phyloP scores from a whole-genome alignment of 2,888 invertebrate genomes.

The Drymonia ruficornis region DNA sequence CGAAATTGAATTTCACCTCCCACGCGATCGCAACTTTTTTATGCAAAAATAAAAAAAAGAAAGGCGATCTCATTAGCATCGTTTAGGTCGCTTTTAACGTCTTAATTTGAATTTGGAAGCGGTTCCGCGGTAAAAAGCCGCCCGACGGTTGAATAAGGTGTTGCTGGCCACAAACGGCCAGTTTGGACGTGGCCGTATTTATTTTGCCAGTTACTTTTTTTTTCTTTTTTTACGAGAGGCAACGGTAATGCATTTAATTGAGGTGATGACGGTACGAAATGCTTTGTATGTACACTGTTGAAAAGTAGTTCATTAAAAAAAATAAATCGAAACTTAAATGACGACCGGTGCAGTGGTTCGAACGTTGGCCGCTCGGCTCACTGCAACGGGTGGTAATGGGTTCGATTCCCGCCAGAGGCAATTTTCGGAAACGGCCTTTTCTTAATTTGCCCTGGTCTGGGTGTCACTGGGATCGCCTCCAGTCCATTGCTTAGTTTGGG shows the following conservation, averaged over 20 bases:
- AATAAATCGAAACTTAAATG: no score
- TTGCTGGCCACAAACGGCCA: slow-evolving; percentile 25
- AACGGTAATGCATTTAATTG: neutral
- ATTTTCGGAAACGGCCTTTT: no score
- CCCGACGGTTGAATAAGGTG: slow-evolving; percentile 35
- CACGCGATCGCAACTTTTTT: slow-evolving; percentile 46
- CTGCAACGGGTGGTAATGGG: no score
- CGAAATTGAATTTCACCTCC: slow-evolving; percentile 52
- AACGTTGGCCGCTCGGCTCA: no score
- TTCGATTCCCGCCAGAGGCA: no score
- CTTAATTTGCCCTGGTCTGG: no score
- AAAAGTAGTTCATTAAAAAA: no score
- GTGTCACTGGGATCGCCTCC: no score
- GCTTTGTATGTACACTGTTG: no score
- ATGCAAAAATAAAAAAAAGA: slow-evolving; percentile 64
- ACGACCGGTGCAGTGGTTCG: no score
- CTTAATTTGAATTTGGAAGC: slow-evolving; percentile 71
- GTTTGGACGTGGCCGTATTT: neutral
- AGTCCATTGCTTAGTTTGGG: no score
- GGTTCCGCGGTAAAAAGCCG: slow-evolving; percentile 38
- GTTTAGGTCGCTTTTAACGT: slow-evolving; percentile 66
- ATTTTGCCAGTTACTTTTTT: neutral
- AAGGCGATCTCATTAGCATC: slow-evolving; percentile 66
- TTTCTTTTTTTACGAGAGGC: neutral
- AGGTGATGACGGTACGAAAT: neutral